Conservation (phyloP, 2,888 invertebrate genomes). For the Schrankia costaestrigalis region DNA sequence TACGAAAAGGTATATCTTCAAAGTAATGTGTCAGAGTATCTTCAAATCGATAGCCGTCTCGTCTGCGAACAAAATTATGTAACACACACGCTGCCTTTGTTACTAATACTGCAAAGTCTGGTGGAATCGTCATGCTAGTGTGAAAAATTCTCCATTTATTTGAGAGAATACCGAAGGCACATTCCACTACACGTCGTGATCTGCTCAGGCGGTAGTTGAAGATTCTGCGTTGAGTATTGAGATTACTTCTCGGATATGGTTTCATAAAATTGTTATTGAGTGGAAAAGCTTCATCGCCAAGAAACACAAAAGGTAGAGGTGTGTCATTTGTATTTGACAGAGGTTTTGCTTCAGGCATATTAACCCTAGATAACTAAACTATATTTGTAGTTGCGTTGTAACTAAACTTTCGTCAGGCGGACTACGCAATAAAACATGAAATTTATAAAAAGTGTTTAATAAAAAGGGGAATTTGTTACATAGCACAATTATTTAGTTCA, state of each 20-base stretch:
- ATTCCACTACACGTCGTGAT: conserved; percentile 16
- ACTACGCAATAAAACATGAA: too few relatives aligned
- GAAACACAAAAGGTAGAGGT: conserved; percentile 19
- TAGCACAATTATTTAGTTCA: too few relatives aligned
- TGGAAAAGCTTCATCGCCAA: conserved; percentile 23
- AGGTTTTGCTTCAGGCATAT: conserved; percentile 17
- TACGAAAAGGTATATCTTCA: conserved; percentile 8
- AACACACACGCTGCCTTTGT: background rate
- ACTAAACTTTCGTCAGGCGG: too few relatives aligned
- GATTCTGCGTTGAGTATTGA: conserved; percentile 10
- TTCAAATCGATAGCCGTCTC: conserved; percentile 25
- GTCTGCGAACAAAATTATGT: conserved; percentile 12
- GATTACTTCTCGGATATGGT: conserved; percentile 14
- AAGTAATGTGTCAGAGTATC: conserved; percentile 16
- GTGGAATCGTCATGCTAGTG: too few relatives aligned
- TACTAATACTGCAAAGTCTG: too few relatives aligned
- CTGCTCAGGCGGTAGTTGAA: conserved; percentile 22
- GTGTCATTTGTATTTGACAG: conserved; percentile 15
- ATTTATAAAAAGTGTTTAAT: too few relatives aligned
- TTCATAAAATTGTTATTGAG: conserved; percentile 19
- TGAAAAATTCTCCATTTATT: conserved; percentile 22
- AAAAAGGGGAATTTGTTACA: too few relatives aligned
- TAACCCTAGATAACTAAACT: too few relatives aligned
- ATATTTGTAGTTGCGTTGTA: too few relatives aligned
- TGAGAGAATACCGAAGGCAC: conserved; percentile 17